Percentiles rank a stretch among this genome's conserved stretches.
phyloP scores from a whole-genome alignment of 1,140 invertebrate species.

The Leptonema lineaticorne region DNA sequence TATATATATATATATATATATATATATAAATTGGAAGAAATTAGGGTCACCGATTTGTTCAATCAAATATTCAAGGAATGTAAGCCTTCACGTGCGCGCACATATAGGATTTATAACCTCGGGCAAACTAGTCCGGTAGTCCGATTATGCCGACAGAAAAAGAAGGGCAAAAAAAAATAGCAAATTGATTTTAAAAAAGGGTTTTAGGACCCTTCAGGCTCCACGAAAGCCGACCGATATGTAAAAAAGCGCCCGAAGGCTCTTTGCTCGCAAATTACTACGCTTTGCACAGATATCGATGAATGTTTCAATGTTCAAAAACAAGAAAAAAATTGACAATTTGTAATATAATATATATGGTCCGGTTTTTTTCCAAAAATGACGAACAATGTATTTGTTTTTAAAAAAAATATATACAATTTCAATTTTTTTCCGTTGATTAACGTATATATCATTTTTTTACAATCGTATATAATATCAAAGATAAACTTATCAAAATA shows the following conservation, averaged over 20 bases:
- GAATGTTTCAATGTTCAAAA: too few relatives aligned
- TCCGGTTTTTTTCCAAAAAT: too few relatives aligned
- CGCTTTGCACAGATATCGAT: slow-evolving; percentile 22
- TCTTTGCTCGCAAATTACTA: slow-evolving; percentile 9
- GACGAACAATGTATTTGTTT: too few relatives aligned
- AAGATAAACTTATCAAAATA: too few relatives aligned
- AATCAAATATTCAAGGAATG: slow-evolving; percentile 29
- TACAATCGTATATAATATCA: too few relatives aligned
- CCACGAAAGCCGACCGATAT: slow-evolving; percentile 11
- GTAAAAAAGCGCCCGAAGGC: background rate
- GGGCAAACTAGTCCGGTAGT: slow-evolving; percentile 4
- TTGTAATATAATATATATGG: too few relatives aligned
- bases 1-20: background rate
- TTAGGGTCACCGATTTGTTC: slow-evolving; percentile 18
- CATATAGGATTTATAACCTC: slow-evolving; percentile 4
- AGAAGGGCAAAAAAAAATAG: background rate
- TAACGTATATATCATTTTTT: too few relatives aligned
- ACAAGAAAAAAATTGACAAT: too few relatives aligned
- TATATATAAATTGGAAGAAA: background rate
- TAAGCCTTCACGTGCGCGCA: too few relatives aligned
- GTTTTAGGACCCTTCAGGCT: slow-evolving; percentile 8
- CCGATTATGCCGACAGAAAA: slow-evolving; percentile 18
- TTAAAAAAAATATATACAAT: too few relatives aligned
- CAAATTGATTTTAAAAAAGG: slow-evolving; percentile 30
- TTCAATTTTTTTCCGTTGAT: too few relatives aligned